These are phyloP conservation scores for Dicranocentrus wangi DNA, from an alignment of 2,888 invertebrate genomes.

Conservation along the genomic window DNA sequence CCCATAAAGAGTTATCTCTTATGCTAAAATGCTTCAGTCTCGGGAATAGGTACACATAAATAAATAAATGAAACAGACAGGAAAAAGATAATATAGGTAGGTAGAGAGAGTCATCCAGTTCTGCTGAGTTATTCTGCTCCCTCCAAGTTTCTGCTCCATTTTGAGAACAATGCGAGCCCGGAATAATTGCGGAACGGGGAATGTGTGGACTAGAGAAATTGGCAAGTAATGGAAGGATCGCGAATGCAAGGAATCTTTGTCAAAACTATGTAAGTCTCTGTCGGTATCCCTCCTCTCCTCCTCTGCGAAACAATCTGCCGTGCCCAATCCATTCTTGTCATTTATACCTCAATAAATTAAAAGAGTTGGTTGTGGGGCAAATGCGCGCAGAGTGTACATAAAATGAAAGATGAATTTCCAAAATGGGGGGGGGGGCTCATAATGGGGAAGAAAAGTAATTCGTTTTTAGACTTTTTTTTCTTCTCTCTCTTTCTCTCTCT, in stretches of 20 bases:
- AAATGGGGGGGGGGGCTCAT: too few species aligned
- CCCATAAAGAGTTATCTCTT: background rate
- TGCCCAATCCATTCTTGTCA: background rate
- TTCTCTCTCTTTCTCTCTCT: background rate
- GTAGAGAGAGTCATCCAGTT: background rate
- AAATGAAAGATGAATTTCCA: too few species aligned
- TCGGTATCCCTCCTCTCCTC: too few species aligned
- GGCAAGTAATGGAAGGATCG: background rate
- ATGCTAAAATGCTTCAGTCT: background rate
- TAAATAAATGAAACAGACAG: background rate
- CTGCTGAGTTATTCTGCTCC: background rate
- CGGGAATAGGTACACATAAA: background rate
- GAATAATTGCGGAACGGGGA: background rate
- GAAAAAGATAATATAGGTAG: background rate
- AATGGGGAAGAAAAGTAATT: too few species aligned
- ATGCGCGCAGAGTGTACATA: too few species aligned
- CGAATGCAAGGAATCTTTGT: background rate
- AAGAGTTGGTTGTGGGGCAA: too few species aligned
- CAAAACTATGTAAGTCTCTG: too few species aligned
- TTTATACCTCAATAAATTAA: background rate
- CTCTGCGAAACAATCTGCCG: background rate
- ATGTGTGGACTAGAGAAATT: background rate
- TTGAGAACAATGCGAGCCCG: too few species aligned
- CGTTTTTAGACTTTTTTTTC: too few species aligned
- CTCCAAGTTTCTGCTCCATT: too few species aligned